phyloP scores from a whole-genome alignment of 2,888 invertebrate genomes.

The Caenorhabditis auriculariae region DNA sequence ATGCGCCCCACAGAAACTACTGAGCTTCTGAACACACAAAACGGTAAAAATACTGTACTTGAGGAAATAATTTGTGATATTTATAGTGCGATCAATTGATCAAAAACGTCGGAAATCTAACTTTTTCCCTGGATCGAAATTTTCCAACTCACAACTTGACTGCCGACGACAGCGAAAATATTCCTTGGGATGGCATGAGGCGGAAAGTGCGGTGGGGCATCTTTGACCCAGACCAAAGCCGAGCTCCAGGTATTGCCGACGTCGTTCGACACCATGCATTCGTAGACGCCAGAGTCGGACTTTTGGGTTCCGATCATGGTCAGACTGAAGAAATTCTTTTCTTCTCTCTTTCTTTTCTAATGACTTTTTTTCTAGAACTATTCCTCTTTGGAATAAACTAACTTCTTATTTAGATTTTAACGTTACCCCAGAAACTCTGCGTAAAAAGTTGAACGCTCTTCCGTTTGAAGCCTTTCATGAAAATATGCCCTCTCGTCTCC shows the following conservation, averaged over 20 bases:
- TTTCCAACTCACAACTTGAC: conserved; percentile 33
- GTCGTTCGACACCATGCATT: conserved; percentile 44
- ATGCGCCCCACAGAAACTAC: too few relatives aligned
- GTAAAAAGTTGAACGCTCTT: too few relatives aligned
- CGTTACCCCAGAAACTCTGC: too few relatives aligned
- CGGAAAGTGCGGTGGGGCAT: conserved; percentile 52
- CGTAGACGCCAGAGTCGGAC: conserved; percentile 51
- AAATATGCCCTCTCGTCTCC: too few relatives aligned
- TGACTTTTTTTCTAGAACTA: too few relatives aligned
- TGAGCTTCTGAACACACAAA: too few relatives aligned
- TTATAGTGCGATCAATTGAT: background rate
- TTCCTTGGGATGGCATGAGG: conserved; percentile 50
- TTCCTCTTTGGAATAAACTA: too few relatives aligned
- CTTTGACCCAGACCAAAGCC: conserved; percentile 43
- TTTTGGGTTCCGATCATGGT: conserved; percentile 19
- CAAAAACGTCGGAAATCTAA: background rate
- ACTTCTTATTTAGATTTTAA: too few relatives aligned
- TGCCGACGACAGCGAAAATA: conserved; percentile 49
- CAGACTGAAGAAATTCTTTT: conserved; percentile 22
- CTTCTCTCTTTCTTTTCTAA: background rate
- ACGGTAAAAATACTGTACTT: too few relatives aligned
- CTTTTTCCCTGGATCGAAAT: background rate
- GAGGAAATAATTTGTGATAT: too few relatives aligned
- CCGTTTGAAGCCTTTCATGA: too few relatives aligned
- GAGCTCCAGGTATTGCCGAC: conserved; percentile 39